Evolutionary conservation across 2,888 invertebrate genomes (phyloP), one percentile per base, ranked within the genome.

Genomic region (Xanthorhoe spadicearia): DNA sequence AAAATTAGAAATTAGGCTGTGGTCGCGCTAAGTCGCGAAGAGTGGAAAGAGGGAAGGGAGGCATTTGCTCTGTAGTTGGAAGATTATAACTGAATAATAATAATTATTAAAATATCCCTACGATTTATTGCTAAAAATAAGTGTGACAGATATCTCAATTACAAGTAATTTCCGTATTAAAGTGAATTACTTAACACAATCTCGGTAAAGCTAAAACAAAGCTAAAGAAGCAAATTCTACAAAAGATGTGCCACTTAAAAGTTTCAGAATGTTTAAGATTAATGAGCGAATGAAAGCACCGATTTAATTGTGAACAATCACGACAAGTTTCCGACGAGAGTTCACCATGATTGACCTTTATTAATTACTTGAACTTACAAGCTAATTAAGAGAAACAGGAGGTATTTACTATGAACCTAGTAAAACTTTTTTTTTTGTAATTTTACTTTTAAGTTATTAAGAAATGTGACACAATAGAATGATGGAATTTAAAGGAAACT

Each of bases 241-340:
- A 43, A 43, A 43, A 43, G 38, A 43, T 13, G 38, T 43, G 38
- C 38, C 38, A 13, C 38, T 43, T 43, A 43, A 43, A 43, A 43
- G 38, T 43, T 43, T 43, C 2, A 43, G 38, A 43, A 13, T 43
- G 38, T 43, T 38, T 43, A 43, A 43, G 38, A 43, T 43, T 43
- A 43, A 43, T 43, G 38, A 13, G 13, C 38, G 38, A 43, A 43
- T 43, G 38, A 43, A 43, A 10, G 13, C 38, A 43, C 38, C 38
- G 38, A 43, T 43, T 43, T 43, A 43, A 43, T 43, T 43, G 13
- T 43, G 38, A 43, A 43, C 38, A 43, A 43, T 43, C 38, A 43
- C 38, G 38, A 13, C 38, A 13, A 43, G 38, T 38, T 38, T 38
- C 38, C 38, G 38, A 32, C 32, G 10, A 38, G 38, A 38, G 38